Conservation (phyloP, 2,113 vertebrate genomes). For the Gallinago media region DNA sequence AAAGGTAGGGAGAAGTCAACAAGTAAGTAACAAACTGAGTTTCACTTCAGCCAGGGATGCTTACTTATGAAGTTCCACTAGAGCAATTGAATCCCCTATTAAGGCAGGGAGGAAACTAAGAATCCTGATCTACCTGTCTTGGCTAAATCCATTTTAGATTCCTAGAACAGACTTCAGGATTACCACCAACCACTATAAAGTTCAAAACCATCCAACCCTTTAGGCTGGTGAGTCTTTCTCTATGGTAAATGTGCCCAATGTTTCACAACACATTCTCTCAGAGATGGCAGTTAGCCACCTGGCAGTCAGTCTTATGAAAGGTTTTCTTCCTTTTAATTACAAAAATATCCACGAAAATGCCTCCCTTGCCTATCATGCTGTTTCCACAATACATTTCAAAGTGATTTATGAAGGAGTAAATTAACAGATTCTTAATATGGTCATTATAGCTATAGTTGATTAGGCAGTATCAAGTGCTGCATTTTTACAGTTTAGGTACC, state of each 20-base stretch:
- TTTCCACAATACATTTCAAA: neutral
- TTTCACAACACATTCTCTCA: constrained; percentile 3
- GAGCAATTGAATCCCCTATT: neutral
- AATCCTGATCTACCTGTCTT: neutral
- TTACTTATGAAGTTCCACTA: neutral
- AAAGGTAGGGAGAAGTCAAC: neutral
- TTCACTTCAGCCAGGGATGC: neutral
- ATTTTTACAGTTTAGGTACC: neutral
- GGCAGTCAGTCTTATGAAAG: constrained; percentile 4
- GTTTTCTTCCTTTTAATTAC: constrained; percentile 26
- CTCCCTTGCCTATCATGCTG: neutral
- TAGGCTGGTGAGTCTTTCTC: neutral
- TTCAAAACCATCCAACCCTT: neutral
- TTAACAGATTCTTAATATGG: neutral
- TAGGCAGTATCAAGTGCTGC: neutral
- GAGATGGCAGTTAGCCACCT: constrained; percentile 33
- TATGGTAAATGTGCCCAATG: neutral
- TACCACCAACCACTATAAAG: neutral
- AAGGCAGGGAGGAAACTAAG: neutral
- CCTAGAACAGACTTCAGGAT: neutral
- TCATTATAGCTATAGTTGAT: neutral
- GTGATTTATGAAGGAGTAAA: constrained; percentile 7
- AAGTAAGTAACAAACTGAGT: neutral
- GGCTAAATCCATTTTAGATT: neutral
- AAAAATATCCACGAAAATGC: constrained; percentile 34